Evolutionary conservation across 2,888 invertebrate species (phyloP).

Genomic region (Noctua fimbriata): DNA sequence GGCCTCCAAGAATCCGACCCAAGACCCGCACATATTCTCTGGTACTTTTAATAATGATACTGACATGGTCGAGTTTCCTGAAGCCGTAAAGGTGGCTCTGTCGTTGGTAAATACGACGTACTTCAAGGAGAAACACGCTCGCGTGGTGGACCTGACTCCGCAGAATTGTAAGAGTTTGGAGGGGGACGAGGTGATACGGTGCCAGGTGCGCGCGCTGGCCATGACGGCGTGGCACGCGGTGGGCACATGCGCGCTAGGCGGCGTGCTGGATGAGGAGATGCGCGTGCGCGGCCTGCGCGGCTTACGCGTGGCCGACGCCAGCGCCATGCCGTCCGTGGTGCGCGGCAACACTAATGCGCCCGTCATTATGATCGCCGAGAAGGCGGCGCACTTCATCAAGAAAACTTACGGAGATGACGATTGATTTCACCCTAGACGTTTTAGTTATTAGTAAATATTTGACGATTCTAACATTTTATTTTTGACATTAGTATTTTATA

Average conservation of each 20-base stretch:
- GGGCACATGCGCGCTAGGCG: slow-evolving; percentile 83
- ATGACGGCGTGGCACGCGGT: slow-evolving; percentile 85
- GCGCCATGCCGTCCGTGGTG: slow-evolving; percentile 80
- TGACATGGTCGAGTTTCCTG: slow-evolving; percentile 77
- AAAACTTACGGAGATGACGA: slow-evolving; percentile 51
- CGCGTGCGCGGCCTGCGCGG: slow-evolving; percentile 74
- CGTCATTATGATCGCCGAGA: slow-evolving; percentile 85
- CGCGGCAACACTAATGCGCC: slow-evolving; percentile 86
- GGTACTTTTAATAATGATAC: slow-evolving; percentile 77
- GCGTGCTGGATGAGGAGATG: slow-evolving; percentile 77
- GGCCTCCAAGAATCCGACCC: slow-evolving; percentile 71
- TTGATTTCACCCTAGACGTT: neutral
- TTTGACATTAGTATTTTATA: neutral
- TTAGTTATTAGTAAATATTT: neutral
- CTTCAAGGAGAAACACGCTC: slow-evolving; percentile 75
- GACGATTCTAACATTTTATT: slow-evolving; percentile 2
- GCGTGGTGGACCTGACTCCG: slow-evolving; percentile 73
- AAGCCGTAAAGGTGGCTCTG: slow-evolving; percentile 74
- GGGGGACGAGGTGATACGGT: slow-evolving; percentile 81
- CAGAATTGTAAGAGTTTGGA: slow-evolving; percentile 72
- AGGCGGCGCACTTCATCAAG: slow-evolving; percentile 81
- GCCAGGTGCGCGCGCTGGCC: slow-evolving; percentile 78
- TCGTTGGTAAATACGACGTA: slow-evolving; percentile 76
- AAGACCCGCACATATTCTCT: slow-evolving; percentile 79
- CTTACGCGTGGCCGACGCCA: slow-evolving; percentile 83